These are phyloP conservation scores for Sisyra nigra DNA, from an alignment of 2,888 invertebrate genomes.

Conservation along the genomic window DNA sequence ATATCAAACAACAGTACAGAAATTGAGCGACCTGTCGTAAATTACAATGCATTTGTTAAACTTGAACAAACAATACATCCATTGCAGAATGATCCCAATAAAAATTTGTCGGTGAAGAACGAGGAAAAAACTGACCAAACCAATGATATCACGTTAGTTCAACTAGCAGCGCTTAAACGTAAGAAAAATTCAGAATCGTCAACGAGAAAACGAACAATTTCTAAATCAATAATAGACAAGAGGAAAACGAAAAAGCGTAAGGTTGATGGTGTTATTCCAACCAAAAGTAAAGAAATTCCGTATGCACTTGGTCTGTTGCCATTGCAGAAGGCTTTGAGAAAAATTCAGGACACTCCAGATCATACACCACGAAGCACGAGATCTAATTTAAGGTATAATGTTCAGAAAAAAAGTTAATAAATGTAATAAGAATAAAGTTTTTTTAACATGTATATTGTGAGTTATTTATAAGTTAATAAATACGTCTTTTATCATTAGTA, in stretches of 20 bases:
- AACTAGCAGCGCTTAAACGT: not conserved
- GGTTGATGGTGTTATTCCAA: not conserved
- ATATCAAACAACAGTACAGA: no score
- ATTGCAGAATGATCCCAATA: no score
- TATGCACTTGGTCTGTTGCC: constrained; percentile 7
- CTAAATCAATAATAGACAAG: not conserved
- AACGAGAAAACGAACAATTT: not conserved
- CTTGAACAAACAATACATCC: no score
- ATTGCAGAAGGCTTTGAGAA: constrained; percentile 7
- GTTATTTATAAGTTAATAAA: not conserved
- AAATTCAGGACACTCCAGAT: constrained; percentile 9
- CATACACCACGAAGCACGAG: constrained; percentile 7
- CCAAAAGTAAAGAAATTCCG: constrained; percentile 5
- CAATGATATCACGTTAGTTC: not conserved
- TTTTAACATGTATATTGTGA: not conserved
- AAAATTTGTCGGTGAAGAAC: no score
- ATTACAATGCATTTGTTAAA: no score
- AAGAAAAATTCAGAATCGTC: not conserved
- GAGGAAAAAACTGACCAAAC: not conserved
- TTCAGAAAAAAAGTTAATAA: not conserved
- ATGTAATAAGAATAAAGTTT: not conserved
- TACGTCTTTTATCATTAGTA: no score
- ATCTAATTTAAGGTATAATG: not conserved
- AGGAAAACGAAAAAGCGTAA: no score
- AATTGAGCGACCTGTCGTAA: no score